Evolutionary conservation across 1,140 invertebrate species (phyloP), one percentile per base, ranked within the genome.

Genomic region (Drosophila oshimai): DNA sequence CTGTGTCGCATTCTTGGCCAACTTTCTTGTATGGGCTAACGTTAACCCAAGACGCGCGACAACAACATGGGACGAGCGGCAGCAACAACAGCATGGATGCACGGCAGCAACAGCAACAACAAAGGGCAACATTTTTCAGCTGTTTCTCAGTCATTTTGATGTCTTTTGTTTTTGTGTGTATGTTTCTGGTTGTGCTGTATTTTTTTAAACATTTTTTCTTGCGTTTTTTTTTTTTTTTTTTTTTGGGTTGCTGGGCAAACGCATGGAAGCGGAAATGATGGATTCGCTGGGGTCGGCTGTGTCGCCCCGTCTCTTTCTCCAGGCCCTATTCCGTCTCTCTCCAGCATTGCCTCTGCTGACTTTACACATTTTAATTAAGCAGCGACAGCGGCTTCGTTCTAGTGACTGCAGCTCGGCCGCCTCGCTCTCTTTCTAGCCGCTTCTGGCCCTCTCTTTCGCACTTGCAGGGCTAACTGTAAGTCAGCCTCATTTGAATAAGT

Each of bases 191-290:
- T 65, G 28, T 31, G 33, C 26, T 37, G 61, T 55, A 58, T 58
- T 61, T 47, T 55, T 57, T 60, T 41, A 51, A 15, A n/a, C n/a
- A n/a, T 31, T 42, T 49, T 68, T 49, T 71, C 33, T 46, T 39
- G 49, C 34, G 26, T 57, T 44, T 39, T 36, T 47, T 28, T 58
- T 41, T 61, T 41, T 29, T 41, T 39, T 45, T 44, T 34, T 65
- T 75, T 74, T 71, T 74, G 61, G 60, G 39, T 75, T 53, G 67
- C 51, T 72, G 77, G 80, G 64, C 64, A 74, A 87, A 89, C 77
- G 87, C 87, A 89, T 87, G 86, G 73, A 89, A 89, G 86, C 86
- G 86, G 86, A 89, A 89, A 89, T 89, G 86, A 89, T 89, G 86
- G 86, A 89, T 89, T 89, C 74, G 86, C 77, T 77, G 61, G 77